phyloP scores from a whole-genome alignment of 1,140 invertebrate genomes.

The Hylyphantes graminicola region DNA sequence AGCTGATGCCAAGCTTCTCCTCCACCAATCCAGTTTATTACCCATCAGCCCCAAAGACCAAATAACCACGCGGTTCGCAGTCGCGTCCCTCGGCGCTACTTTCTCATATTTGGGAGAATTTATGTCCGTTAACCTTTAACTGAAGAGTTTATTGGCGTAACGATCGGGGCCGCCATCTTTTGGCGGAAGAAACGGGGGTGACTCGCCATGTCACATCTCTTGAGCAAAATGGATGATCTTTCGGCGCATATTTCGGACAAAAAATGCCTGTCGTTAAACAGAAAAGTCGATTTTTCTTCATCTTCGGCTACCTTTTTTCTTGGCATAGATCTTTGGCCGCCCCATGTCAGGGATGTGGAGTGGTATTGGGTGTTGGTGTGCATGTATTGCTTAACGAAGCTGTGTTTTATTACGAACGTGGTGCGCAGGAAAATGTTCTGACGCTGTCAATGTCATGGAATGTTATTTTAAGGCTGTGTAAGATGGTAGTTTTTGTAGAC shows the following conservation, averaged over 20 bases:
- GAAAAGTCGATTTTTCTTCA: constrained; percentile 59
- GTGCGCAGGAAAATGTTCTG: too few species aligned
- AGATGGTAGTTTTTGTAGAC: too few species aligned
- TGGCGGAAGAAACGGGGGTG: constrained; percentile 5
- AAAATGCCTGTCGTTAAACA: constrained; percentile 58
- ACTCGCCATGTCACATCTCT: constrained; percentile 54
- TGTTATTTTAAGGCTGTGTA: too few species aligned
- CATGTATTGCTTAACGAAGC: too few species aligned
- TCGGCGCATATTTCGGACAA: constrained; percentile 57
- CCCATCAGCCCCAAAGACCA: background rate
- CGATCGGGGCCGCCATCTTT: constrained; percentile 48
- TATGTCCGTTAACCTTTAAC: constrained; percentile 51
- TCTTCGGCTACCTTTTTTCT: constrained; percentile 2
- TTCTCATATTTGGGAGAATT: constrained; percentile 40
- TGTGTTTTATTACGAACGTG: too few species aligned
- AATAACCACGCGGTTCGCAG: background rate
- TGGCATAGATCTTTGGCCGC: too few species aligned
- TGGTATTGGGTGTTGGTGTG: too few species aligned
- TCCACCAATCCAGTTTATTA: background rate
- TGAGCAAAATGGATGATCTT: constrained; percentile 59
- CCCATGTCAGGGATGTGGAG: too few species aligned
- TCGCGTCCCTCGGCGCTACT: background rate
- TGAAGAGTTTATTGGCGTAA: constrained; percentile 55
- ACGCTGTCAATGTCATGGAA: too few species aligned
- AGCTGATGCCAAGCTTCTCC: too few species aligned